Evolutionary conservation across 1,140 invertebrate genomes (phyloP).

Genomic region (Leptopilina clavipes): DNA sequence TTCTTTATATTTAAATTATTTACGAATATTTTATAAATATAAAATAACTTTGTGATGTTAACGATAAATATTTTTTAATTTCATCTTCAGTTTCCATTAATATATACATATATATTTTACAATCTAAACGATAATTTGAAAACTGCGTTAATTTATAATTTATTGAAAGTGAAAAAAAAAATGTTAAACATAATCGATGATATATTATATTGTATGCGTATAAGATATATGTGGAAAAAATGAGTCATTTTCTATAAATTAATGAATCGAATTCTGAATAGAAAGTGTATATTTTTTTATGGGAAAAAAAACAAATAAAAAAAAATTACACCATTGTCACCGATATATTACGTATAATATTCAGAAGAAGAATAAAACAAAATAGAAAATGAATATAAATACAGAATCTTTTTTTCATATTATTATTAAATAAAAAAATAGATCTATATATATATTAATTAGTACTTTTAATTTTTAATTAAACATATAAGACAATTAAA

Average conservation of each 20-base stretch:
- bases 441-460: slow-evolving; percentile 10
- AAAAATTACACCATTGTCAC: neutral
- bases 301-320: too few relatives aligned
- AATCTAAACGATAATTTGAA: too few relatives aligned
- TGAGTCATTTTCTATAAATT: slow-evolving; percentile 8
- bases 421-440: slow-evolving; percentile 7
- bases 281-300: slow-evolving; percentile 27
- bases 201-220: neutral
- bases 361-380: neutral
- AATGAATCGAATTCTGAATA: neutral
- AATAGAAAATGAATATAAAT: neutral
- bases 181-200: neutral
- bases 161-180: neutral
- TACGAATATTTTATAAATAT: too few relatives aligned
- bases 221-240: neutral
- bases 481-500: neutral
- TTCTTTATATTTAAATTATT: too few relatives aligned
- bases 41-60: neutral
- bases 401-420: neutral
- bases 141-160: neutral
- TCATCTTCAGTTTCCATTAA: neutral
- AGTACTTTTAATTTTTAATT: neutral
- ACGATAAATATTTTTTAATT: neutral
- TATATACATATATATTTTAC: neutral
- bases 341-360: neutral